A percentile compares a stretch with the other conserved stretches of the same genome.
These are phyloP conservation scores for Hippocampus abdominalis DNA, from an alignment of 2,113 vertebrate species.

Conservation along the genomic window DNA sequence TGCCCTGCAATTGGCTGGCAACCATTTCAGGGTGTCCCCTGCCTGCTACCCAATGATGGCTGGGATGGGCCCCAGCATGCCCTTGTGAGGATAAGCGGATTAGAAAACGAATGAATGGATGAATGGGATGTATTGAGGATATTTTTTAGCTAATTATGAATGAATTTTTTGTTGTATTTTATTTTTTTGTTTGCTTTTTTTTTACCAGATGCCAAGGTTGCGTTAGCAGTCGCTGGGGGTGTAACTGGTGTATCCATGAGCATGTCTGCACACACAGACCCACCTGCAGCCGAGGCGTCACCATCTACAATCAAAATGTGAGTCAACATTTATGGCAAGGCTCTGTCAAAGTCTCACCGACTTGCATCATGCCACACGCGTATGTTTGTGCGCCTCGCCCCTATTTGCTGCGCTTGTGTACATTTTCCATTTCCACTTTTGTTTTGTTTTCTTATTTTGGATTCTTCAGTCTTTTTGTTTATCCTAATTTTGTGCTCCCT, in stretches of 20 bases:
- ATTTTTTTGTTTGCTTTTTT: neutral
- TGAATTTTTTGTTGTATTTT: too few relatives aligned
- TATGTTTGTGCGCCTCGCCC: neutral
- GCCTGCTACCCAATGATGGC: too few relatives aligned
- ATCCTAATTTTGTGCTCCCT: conserved; percentile 46
- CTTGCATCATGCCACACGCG: neutral
- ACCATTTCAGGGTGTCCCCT: too few relatives aligned
- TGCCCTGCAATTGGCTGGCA: too few relatives aligned
- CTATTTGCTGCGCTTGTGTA: conserved; percentile 8
- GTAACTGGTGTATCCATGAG: conserved; percentile 92
- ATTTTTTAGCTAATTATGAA: too few relatives aligned
- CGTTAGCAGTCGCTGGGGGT: conserved; percentile 90
- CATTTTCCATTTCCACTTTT: conserved; percentile 15
- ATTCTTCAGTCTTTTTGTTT: conserved; percentile 14
- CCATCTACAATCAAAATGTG: conserved; percentile 87
- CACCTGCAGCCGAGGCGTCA: conserved; percentile 78
- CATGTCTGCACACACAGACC: conserved; percentile 87
- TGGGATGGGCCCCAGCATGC: too few relatives aligned
- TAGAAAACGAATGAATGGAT: too few relatives aligned
- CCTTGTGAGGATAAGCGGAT: too few relatives aligned
- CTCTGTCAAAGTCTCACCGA: neutral
- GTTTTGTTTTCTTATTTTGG: conserved; percentile 12
- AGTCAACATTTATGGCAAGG: conserved; percentile 31
- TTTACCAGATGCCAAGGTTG: conserved; percentile 87
- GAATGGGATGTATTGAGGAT: too few relatives aligned